A percentile compares a stretch with the other conserved stretches of the same genome.
phyloP scores from a whole-genome alignment of 1,140 invertebrate species.

The Calephelis virginiensis region DNA sequence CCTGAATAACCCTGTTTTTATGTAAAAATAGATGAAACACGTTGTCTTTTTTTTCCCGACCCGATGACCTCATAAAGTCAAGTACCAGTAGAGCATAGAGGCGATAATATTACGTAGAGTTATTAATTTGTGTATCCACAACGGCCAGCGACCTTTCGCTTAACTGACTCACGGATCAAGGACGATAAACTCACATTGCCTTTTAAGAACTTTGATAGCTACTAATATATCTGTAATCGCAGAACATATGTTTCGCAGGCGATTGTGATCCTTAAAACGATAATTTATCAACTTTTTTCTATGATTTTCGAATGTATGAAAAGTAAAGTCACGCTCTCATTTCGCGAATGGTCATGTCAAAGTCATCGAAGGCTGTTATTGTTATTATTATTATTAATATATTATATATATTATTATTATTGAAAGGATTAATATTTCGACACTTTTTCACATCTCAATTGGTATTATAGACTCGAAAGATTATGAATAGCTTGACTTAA shows the following conservation, averaged over 20 bases:
- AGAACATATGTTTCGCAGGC: background rate
- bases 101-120: background rate
- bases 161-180: constrained; percentile 28
- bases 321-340: background rate
- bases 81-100: background rate
- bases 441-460: background rate
- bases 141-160: constrained; percentile 29
- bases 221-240: constrained; percentile 6
- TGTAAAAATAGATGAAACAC: too few relatives aligned
- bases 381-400: too few relatives aligned
- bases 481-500: too few relatives aligned
- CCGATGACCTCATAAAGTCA: too few relatives aligned
- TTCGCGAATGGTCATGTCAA: constrained; percentile 1
- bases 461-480: too few relatives aligned
- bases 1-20: too few relatives aligned
- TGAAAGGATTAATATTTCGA: background rate
- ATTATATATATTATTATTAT: too few relatives aligned
- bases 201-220: constrained; percentile 19
- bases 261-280: background rate
- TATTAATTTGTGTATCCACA: constrained; percentile 20
- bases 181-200: constrained; percentile 31
- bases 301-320: background rate
- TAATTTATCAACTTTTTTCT: background rate
- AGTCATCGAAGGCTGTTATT: constrained; percentile 2
- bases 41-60: too few relatives aligned